Base-by-base conservation (phyloP, 2,113 vertebrate species). In the Hippocampus barbouri region DNA sequence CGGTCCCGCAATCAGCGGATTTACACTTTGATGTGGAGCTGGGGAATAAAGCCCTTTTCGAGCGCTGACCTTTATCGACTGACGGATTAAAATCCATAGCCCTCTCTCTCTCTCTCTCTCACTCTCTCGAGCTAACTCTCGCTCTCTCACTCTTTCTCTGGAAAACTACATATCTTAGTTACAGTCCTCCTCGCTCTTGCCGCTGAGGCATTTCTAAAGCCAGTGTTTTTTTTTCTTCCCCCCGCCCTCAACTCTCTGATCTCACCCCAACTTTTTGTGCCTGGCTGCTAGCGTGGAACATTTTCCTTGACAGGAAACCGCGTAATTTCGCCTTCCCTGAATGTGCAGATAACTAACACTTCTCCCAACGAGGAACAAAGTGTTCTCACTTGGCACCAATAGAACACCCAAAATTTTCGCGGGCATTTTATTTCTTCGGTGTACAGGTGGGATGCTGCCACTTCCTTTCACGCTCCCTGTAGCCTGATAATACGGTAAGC, bases 31-130 rank as follows among this genome's bases (percentile, higher is more conserved):
- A 92, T 92, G 79, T 90, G 87, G 69, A 92, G 86, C 91, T 83
- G 89, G 91, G 88, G 85, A 87, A 92, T 83, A 92, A 94, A 94
- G 87, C 76, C 92, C 85, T 94, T 61, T 90, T 93, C 83, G 82
- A 91, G 73, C 88, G 77, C 69, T 90, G 88, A 93, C 80, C 85
- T 93, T 94, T 94, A 93, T 91, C 86, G 89, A 91, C 89, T 84
- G 87, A 83, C 72, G 87, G 91, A 92, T 92, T 92, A 91, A 93
- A 93, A 92, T 91, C 91, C 89, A 90, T 92, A 90, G 89, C 83
- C 75, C 75, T 78, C 73, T 72, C 82, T 76, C 76, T 74, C 74
- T 65, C 75, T 61, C 70, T 76, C 75, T 75, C 70, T 69, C 25
- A n/a, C n/a, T n/a, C n/a, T n/a, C 79, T 69, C 74, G 63, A 64